phyloP scores from a whole-genome alignment of 2,797 vertebrate species.

The Falco columbarius region DNA sequence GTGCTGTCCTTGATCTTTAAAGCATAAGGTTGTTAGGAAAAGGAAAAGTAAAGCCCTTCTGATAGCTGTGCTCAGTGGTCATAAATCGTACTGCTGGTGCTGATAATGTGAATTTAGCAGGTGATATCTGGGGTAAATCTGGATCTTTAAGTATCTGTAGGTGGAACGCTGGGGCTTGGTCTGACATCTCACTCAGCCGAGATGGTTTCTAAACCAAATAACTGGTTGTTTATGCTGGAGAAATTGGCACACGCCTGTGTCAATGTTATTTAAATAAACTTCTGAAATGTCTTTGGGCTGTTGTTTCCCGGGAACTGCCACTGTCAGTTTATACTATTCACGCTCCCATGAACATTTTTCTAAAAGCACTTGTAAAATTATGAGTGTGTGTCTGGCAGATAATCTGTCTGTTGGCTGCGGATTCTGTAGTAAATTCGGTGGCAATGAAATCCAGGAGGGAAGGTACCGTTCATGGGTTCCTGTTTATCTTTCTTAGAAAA shows the following conservation, averaged over 20 bases:
- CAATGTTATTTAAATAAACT: not conserved
- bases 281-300: not conserved
- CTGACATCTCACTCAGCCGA: not conserved
- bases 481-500: not conserved
- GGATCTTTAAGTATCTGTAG: not conserved
- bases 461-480: not conserved
- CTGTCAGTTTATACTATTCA: not conserved
- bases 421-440: not conserved
- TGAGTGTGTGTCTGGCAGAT: not conserved
- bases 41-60: not conserved
- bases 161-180: not conserved
- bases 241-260: not conserved
- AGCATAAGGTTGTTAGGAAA: not conserved
- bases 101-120: not conserved
- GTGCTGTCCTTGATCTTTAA: not conserved
- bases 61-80: not conserved
- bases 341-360: not conserved
- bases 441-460: not conserved
- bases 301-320: conserved; percentile 23
- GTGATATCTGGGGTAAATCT: not conserved
- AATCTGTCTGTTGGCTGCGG: not conserved
- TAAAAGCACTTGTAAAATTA: not conserved
- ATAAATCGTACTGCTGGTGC: not conserved
- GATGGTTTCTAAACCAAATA: not conserved
- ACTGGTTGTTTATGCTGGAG: not conserved